A percentile compares a stretch with the other conserved stretches of the same genome.
Conservation (phyloP, 2,113 vertebrate species). For the Casuarius casuarius region DNA sequence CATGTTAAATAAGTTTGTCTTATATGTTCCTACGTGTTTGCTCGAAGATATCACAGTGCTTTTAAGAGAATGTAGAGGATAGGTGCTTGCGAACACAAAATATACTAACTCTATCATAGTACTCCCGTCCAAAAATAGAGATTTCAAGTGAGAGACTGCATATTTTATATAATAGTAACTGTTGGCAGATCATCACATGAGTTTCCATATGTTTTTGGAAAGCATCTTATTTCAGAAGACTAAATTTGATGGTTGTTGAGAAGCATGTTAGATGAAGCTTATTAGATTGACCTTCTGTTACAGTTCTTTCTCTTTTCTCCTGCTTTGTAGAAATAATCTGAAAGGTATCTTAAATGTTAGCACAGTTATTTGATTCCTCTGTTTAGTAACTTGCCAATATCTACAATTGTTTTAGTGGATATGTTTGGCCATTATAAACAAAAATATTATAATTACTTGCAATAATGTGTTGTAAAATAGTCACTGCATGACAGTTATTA, state of each 20-base stretch:
- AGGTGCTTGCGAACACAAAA: neutral
- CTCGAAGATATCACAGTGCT: neutral
- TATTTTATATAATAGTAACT: constrained; percentile 3
- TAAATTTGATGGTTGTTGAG: constrained; percentile 7
- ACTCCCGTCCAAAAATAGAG: neutral
- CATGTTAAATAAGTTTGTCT: neutral
- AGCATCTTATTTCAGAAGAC: neutral
- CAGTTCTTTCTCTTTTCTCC: neutral
- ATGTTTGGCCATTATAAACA: neutral
- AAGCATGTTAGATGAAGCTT: constrained; percentile 35
- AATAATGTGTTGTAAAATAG: neutral
- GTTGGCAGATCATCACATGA: neutral
- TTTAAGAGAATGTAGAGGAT: neutral
- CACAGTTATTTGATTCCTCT: neutral
- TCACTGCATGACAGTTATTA: neutral
- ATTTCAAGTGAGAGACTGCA: neutral
- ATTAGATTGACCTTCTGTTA: constrained; percentile 22
- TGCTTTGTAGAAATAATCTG: neutral
- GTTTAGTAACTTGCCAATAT: neutral
- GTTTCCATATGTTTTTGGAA: constrained; percentile 18
- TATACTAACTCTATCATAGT: neutral
- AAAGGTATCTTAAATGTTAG: neutral
- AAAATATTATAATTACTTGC: neutral
- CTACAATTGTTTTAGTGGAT: neutral
- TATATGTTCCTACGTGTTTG: neutral